A percentile compares a stretch with the other conserved stretches of the same genome.
phyloP scores from a whole-genome alignment of 2,888 invertebrate species.

The Drosophila setosimentum region DNA sequence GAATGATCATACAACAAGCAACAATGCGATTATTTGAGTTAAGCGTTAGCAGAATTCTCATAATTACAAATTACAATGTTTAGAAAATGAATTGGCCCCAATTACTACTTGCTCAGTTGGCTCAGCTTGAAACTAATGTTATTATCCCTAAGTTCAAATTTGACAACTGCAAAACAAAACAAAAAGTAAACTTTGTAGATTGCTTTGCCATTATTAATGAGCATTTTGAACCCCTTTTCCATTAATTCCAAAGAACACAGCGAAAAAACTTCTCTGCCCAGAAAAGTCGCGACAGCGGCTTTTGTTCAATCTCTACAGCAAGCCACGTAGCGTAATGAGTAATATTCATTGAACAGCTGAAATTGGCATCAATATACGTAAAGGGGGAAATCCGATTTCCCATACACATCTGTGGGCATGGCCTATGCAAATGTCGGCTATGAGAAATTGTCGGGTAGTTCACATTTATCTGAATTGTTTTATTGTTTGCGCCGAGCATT shows the following conservation, averaged over 20 bases:
- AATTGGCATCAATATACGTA: constrained; percentile 14
- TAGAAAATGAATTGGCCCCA: constrained; percentile 3
- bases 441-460: constrained; percentile 37
- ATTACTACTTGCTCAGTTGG: constrained; percentile 1
- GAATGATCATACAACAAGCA: neutral
- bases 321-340: constrained; percentile 46
- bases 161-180: no score
- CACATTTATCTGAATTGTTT: constrained; percentile 29
- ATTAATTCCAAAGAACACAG: constrained; percentile 57
- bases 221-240: constrained; percentile 35
- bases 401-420: constrained; percentile 16
- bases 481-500: constrained; percentile 44
- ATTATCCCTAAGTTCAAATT: no score
- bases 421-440: constrained; percentile 39
- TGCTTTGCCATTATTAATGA: neutral
- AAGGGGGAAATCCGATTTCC: constrained; percentile 53
- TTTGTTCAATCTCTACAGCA: constrained; percentile 22
- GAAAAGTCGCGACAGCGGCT: no score
- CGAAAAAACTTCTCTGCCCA: no score
- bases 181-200: no score
- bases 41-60: neutral
- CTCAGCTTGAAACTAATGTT: neutral
- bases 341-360: constrained; percentile 51
- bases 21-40: neutral
- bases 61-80: constrained; percentile 7